Percentiles rank a stretch among this genome's conserved stretches.
These are phyloP conservation scores for Stomatorhinus walkeri DNA, from an alignment of 2,797 vertebrate species.

Conservation along the genomic window DNA sequence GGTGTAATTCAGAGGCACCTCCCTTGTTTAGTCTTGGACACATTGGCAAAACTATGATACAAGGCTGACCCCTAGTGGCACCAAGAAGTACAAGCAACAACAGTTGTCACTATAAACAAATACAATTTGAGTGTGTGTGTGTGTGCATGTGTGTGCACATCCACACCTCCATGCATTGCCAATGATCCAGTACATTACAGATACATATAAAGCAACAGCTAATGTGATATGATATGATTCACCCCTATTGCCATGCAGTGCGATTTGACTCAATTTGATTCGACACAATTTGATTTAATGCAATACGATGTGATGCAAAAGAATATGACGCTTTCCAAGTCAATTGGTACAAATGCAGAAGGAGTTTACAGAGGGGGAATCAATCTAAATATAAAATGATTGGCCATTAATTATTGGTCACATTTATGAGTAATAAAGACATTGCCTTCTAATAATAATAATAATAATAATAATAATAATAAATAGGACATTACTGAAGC, in stretches of 20 bases:
- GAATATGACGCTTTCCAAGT: not conserved
- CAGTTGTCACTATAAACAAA: not conserved
- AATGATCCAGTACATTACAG: not conserved
- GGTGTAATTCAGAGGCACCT: conserved; percentile 13
- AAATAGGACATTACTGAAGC: not conserved
- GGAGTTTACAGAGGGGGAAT: not conserved
- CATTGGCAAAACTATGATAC: not conserved
- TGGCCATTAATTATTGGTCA: not conserved
- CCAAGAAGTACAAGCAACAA: not conserved
- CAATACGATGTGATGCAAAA: not conserved
- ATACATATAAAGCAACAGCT: not conserved
- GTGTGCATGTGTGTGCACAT: not conserved
- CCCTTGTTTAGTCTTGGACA: conserved; percentile 6
- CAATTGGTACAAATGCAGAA: not conserved
- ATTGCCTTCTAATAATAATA: not conserved
- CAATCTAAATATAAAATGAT: not conserved
- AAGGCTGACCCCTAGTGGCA: conserved; percentile 41
- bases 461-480: not conserved
- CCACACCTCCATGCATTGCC: not conserved
- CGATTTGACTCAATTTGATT: not conserved
- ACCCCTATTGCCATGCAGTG: not conserved
- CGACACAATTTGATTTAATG: not conserved
- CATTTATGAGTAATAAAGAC: not conserved
- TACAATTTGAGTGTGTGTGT: not conserved
- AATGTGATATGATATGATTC: not conserved